phyloP scores from a whole-genome alignment of 1,140 invertebrate species.

The Hypothenemus hampei region DNA sequence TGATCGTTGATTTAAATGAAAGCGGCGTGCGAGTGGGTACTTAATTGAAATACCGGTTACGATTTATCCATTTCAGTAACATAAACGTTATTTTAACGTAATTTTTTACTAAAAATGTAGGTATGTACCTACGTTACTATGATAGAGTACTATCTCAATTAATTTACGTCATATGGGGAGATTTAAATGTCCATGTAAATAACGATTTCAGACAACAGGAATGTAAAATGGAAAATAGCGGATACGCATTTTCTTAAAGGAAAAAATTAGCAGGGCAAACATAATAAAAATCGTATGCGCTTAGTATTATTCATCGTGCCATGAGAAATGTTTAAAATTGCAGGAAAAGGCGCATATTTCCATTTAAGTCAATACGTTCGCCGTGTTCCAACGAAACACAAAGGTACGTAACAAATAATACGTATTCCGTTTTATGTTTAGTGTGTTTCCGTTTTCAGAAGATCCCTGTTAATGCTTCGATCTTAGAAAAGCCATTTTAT shows the following conservation, averaged over 20 bases:
- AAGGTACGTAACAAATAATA: conserved; percentile 16
- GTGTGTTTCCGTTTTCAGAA: conserved; percentile 10
- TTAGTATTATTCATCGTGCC: no score
- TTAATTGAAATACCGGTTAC: no score
- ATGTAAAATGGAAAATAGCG: conserved; percentile 7
- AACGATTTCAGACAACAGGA: neutral
- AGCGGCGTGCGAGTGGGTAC: no score
- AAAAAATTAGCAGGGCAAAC: no score
- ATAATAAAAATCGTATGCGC: conserved; percentile 11
- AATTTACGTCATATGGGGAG: no score
- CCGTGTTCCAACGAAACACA: neutral
- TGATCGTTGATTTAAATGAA: neutral
- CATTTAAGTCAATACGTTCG: conserved; percentile 9
- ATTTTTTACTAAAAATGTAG: no score
- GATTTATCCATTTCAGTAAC: no score
- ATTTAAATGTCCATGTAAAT: no score
- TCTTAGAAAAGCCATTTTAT: no score
- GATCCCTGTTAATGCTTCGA: conserved; percentile 2
- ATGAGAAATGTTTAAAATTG: conserved; percentile 9
- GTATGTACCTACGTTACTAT: no score
- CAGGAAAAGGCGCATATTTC: conserved; percentile 10
- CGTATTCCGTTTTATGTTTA: conserved; percentile 3
- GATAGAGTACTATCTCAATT: no score
- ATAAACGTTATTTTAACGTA: no score
- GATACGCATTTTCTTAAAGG: conserved; percentile 7